Base-by-base conservation (phyloP, 2,797 vertebrate species). In the Chanos chanos region DNA sequence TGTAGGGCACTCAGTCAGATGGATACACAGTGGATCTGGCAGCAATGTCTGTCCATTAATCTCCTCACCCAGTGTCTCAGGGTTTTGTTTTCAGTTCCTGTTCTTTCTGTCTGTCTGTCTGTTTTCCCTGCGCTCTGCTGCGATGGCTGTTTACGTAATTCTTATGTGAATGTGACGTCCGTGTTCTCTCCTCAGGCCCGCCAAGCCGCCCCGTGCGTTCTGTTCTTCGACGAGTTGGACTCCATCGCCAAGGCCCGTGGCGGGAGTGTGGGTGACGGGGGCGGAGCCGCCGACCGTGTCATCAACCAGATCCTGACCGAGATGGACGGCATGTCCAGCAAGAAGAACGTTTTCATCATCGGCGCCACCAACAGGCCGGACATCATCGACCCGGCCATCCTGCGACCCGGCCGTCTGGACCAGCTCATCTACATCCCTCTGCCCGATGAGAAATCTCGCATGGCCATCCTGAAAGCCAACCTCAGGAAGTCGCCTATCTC, bases 301-400 rank as follows among this genome's bases (percentile, higher is more conserved):
- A 98, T 98, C 81, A 98, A 98, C 88, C 96, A 97, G 86, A 98
- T 98, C 72, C 86, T 98, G 72, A 98, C 96, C 0, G 96, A 98
- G 85, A 98, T 98, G 96, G 96, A 98, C 1, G 96, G 95, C 19
- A 98, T 98, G 96, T 96, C 95, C 61, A 97, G 95, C 86, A 98
- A 97, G 87, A 98, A 98, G 82, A 98, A 98, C 6, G 96, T 98
- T 64, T 97, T 98, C 85, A 98, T 97, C 81, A 98, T 97, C 0
- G 95, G 96, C 16, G 96, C 95, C 78, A 98, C 96, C 70, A 98
- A 98, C 86, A 88, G 95, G 72, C 96, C 96, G 5, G 97, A 99
- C 85, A 99, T 99, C 81, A 99, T 99, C 3, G 97, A 99, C 78
- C 95, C 95, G 3, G 97, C 95, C 71, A 99, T 99, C 72, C 82